Evolutionary conservation across 2,888 invertebrate genomes (phyloP).

Genomic region (Idaea aversata): DNA sequence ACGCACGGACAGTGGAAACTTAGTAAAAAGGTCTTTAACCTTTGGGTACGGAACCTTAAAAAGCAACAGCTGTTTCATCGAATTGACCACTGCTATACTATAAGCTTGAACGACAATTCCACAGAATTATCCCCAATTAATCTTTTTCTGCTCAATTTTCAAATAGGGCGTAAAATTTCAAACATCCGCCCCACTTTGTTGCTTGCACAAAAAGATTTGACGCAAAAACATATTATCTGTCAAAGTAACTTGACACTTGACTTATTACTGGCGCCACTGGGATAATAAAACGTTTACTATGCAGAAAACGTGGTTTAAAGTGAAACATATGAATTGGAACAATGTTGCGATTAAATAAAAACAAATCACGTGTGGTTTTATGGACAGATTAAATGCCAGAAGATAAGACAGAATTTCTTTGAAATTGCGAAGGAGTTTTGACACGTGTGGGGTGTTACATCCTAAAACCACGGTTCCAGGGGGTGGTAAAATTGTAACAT

Average conservation of each 20-base stretch:
- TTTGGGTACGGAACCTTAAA: no score
- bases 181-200: neutral
- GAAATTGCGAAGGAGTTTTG: no score
- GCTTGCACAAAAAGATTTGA: neutral
- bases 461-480: no score
- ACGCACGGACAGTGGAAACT: no score
- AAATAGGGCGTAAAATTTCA: neutral
- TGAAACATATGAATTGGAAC: conserved; percentile 24
- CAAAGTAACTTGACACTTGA: conserved; percentile 32
- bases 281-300: conserved; percentile 30
- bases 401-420: no score
- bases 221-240: conserved; percentile 26
- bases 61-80: neutral
- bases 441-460: no score
- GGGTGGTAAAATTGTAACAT: no score
- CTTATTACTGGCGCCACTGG: conserved; percentile 34
- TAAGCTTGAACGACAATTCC: neutral
- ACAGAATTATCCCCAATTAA: neutral
- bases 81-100: neutral
- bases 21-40: no score
- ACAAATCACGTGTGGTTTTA: conserved; percentile 10
- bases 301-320: conserved; percentile 31
- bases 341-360: conserved; percentile 23
- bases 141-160: neutral
- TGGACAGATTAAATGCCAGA: neutral